phyloP scores from a whole-genome alignment of 2,888 invertebrate species.

The Eupeodes latifasciatus region DNA sequence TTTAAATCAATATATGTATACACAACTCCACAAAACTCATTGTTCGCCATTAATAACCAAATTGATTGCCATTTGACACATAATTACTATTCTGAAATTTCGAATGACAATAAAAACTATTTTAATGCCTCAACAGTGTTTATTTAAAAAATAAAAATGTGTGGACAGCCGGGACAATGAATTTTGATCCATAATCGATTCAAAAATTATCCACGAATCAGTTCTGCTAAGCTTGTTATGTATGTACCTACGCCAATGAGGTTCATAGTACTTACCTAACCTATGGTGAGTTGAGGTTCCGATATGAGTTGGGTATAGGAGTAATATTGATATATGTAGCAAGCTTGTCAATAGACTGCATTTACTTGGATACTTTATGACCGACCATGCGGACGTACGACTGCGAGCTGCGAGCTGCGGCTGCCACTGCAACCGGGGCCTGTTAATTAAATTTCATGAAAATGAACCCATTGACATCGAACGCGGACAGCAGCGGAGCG shows the following conservation, averaged over 20 bases:
- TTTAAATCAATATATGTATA: slow-evolving; percentile 16
- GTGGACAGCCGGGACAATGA: slow-evolving; percentile 48
- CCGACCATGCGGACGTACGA: not conserved
- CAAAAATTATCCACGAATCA: slow-evolving; percentile 56
- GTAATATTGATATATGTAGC: not conserved
- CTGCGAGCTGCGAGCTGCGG: not conserved
- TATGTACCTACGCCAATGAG: not conserved
- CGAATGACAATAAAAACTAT: slow-evolving; percentile 33
- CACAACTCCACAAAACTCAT: slow-evolving; percentile 1
- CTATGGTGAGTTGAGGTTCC: not conserved
- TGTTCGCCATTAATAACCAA: slow-evolving; percentile 23
- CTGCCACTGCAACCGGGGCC: slow-evolving; percentile 8
- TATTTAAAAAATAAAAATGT: not conserved
- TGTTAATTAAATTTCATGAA: slow-evolving; percentile 75
- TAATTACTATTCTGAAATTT: slow-evolving; percentile 57
- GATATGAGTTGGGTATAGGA: too few relatives aligned
- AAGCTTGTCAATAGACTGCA: slow-evolving; percentile 22
- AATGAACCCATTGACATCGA: slow-evolving; percentile 72
- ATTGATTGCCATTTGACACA: slow-evolving; percentile 51
- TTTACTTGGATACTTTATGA: slow-evolving; percentile 60
- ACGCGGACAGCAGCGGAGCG: not conserved
- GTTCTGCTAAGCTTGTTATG: not conserved
- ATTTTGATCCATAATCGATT: slow-evolving; percentile 70
- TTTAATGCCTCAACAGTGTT: slow-evolving; percentile 1
- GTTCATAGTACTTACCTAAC: not conserved